Evolutionary conservation across 2,888 invertebrate genomes (phyloP), one percentile per base, ranked within the genome.

Genomic region (Gibbula magus): DNA sequence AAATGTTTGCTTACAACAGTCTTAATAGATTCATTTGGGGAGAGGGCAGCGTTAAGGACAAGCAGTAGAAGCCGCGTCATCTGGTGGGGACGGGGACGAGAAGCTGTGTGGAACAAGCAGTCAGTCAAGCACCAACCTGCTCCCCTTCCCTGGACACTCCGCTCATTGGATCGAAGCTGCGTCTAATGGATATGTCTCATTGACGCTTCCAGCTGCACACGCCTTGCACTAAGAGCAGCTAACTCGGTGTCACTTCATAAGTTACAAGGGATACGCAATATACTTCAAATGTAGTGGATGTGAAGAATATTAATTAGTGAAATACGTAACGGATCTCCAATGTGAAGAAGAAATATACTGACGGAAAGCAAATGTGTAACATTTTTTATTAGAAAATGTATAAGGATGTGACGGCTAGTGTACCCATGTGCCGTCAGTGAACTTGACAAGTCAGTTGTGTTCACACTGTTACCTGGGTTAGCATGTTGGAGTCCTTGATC

Each of bases 1-100:
- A 61, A 61, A 61, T 61, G 61, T 61, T 61, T 61, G 61, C 61
- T 61, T 61, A 61, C 61, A 61, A 61, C 25, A 61, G 29, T 25
- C 29, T 61, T 61, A 29, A 61, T 61, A 29, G 61, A 61, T 61
- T 61, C 61, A 61, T 61, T 61, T 61, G 16, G 25, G 61, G 16
- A 20, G 56, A 56, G 61, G 61, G n/a, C 29, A 13, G 29, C 13
- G 61, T 29, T 29, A 61, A 61, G 29, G 29, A 61, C 61, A n/a
- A 61, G 25, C 61, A 29, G 61, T 16, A 29, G 61, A 29, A 25
- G 10, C n/a, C 20, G 29, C 2, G 29, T 61, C 29, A 61, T 29
- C 61, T 61, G 25, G 25, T 16, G 61, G 25, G 56, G 61, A 61
- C 61, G 61, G 16, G 61, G n/a, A n/a, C 2, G 7, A 29, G 61